Conservation (phyloP, 92 coral and sea anemone genomes). For the Metridium senile region DNA sequence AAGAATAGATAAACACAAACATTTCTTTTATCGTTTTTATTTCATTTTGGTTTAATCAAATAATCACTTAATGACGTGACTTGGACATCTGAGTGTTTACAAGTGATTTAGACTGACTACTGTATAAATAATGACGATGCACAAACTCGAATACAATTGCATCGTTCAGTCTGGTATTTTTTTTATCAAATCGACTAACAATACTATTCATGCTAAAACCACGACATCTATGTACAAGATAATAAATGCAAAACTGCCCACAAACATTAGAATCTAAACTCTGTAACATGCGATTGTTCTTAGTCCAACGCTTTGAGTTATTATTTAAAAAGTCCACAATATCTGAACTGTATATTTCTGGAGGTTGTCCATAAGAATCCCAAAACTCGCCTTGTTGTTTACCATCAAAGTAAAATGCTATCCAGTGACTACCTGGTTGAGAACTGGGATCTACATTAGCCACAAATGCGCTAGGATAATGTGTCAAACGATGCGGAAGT, state of each 20-base stretch:
- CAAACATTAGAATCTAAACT: conserved; percentile 27
- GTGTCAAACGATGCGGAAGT: conserved; percentile 15
- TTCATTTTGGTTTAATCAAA: neutral
- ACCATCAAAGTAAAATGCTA: conserved; percentile 27
- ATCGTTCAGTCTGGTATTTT: neutral
- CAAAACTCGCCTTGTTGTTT: conserved; percentile 42
- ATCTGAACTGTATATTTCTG: conserved; percentile 19
- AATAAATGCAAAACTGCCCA: conserved; percentile 42
- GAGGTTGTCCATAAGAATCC: conserved; percentile 41
- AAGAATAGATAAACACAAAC: neutral
- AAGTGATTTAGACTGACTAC: neutral
- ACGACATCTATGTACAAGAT: conserved; percentile 30
- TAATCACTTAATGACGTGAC: no score
- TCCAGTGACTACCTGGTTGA: conserved; percentile 41
- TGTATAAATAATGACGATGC: neutral
- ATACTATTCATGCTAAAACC: neutral
- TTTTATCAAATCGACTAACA: neutral
- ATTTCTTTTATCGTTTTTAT: no score
- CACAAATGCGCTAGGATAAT: conserved; percentile 28
- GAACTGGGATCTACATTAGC: conserved; percentile 35
- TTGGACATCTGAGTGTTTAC: neutral
- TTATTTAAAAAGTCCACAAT: neutral
- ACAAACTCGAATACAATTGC: neutral
- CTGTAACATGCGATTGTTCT: conserved; percentile 13
- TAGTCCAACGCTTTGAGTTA: no score